Conservation (phyloP, 2,888 invertebrate species). For the Helicoverpa assulta region DNA sequence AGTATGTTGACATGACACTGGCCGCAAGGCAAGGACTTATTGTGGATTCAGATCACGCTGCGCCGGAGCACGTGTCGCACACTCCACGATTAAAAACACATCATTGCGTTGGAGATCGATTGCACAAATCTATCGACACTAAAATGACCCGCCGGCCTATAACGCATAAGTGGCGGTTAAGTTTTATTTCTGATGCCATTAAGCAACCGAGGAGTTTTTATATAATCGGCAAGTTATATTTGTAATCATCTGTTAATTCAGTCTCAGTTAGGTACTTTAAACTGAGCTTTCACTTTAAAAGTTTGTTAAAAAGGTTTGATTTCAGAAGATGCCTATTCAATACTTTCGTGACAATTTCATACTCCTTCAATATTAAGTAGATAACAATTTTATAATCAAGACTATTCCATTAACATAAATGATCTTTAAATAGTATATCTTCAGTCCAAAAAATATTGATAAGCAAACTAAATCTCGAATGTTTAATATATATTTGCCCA, state of each 20-base stretch:
- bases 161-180: constrained; percentile 21
- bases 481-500: constrained; percentile 4
- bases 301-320: background rate
- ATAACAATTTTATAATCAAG: too few species aligned
- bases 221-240: constrained; percentile 32
- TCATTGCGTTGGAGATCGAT: constrained; percentile 59
- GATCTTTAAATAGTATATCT: too few species aligned
- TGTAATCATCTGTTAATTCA: constrained; percentile 20
- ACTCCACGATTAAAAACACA: constrained; percentile 63
- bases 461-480: background rate
- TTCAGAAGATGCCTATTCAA: too few species aligned
- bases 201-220: constrained; percentile 35
- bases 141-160: constrained; percentile 44
- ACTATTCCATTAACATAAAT: too few species aligned
- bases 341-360: too few species aligned
- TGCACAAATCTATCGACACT: constrained; percentile 58
- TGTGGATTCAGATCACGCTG: constrained; percentile 72
- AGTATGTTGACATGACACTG: constrained; percentile 69
- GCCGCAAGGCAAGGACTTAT: constrained; percentile 75
- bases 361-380: too few species aligned
- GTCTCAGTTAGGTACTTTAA: constrained; percentile 1
- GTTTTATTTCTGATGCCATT: constrained; percentile 33
- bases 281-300: constrained; percentile 29
- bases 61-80: constrained; percentile 64
- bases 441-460: too few species aligned